These are phyloP conservation scores for Chunga burmeisteri DNA, from an alignment of 2,113 vertebrate species.

Conservation along the genomic window DNA sequence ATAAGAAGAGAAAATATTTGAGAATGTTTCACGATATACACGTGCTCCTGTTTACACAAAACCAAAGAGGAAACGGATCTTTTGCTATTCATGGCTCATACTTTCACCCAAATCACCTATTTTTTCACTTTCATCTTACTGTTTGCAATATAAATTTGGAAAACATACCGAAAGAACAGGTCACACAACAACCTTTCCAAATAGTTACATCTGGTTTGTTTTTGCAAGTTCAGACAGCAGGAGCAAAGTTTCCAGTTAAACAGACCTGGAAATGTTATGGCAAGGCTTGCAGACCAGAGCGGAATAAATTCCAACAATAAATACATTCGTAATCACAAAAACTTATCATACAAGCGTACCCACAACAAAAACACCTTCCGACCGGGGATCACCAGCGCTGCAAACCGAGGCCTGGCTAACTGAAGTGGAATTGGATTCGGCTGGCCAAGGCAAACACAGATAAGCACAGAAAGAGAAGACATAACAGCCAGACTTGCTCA, in stretches of 20 bases:
- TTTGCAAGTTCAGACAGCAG: background rate
- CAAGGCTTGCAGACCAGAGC: background rate
- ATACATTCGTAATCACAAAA: background rate
- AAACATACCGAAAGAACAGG: background rate
- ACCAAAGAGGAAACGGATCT: background rate
- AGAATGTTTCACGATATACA: background rate
- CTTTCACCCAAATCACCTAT: background rate
- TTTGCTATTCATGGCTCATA: background rate
- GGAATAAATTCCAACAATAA: background rate
- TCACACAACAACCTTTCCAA: background rate
- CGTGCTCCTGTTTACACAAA: background rate
- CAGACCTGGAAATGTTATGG: background rate
- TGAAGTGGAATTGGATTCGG: fast-evolving
- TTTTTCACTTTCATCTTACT: background rate
- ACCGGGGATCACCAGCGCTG: background rate
- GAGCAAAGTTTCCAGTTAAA: background rate
- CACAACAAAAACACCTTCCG: constrained; percentile 10
- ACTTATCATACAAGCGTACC: background rate
- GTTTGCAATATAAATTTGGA: background rate
- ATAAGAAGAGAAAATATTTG: constrained; percentile 19
- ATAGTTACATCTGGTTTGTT: background rate
- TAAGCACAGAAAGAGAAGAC: background rate
- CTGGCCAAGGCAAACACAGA: background rate
- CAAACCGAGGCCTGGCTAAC: background rate
- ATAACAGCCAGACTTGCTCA: background rate